phyloP scores from a whole-genome alignment of 2,113 vertebrate genomes.

The Sardina pilchardus region DNA sequence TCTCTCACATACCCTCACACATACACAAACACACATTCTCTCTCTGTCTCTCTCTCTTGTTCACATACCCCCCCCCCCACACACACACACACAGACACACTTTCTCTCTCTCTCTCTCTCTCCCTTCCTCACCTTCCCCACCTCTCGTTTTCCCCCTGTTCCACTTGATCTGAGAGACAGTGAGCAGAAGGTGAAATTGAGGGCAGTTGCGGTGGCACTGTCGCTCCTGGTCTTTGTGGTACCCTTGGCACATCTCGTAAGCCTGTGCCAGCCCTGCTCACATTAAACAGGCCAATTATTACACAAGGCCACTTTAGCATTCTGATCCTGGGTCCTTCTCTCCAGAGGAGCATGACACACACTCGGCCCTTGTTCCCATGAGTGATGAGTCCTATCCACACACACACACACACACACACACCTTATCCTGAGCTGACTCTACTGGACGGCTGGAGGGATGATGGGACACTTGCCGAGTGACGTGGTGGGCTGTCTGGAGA shows the following conservation, averaged over 20 bases:
- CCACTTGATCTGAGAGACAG: not conserved
- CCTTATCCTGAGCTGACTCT: not conserved
- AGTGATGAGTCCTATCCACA: not conserved
- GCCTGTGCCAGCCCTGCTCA: not conserved
- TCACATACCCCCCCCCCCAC: no score
- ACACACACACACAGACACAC: not conserved
- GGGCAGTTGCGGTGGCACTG: not conserved
- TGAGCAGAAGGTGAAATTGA: not conserved
- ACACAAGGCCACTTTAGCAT: not conserved
- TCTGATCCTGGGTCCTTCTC: not conserved
- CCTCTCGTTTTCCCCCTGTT: not conserved
- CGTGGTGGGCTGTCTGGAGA: not conserved
- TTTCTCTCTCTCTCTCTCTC: not conserved
- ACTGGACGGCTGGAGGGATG: not conserved
- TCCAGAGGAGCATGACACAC: not conserved
- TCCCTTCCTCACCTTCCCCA: not conserved
- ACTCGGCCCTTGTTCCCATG: not conserved
- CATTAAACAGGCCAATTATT: not conserved
- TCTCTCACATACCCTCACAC: not conserved
- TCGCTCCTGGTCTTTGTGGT: not conserved
- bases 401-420: no score
- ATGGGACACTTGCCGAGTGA: not conserved
- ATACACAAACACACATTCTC: not conserved
- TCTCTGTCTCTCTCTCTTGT: no score
- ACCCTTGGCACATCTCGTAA: not conserved